Base-by-base conservation (phyloP, 1,140 invertebrate genomes). In the Pantala flavescens region DNA sequence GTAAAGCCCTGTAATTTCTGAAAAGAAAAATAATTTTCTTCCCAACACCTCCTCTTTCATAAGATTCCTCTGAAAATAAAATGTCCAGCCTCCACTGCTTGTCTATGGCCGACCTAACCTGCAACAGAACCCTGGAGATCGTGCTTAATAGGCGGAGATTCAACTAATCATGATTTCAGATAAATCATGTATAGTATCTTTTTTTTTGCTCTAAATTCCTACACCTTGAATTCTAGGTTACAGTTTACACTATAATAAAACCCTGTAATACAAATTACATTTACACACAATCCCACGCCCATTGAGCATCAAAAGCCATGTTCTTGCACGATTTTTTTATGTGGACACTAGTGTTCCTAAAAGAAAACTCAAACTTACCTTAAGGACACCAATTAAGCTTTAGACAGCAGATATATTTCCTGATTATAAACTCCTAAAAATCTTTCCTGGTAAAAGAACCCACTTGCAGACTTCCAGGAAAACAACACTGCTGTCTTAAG, bases 61-160 rank as follows among this genome's bases (percentile, higher is more conserved):
- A 36, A 28, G 42, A 23, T 72, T 72, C 24, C 42, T 42, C 71
- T 72, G 71, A 72, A 72, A 72, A 14, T 24, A 72, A 72, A 72
- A 24, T 11, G 71, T 72, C 23, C 71, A 28, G 71, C 71, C 71
- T 36, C 71, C 24, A 42, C 71, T 24, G 71, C 71, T 24, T 24
- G 71, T 42, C 71, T 72, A 72, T 71, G 71, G 71, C 23, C 24
- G 71, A 72, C 71, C 71, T 72, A 72, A 72, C 71, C 71, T 72
- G 71, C 71, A 72, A 72, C n/a, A 72, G 43, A 71, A 75, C 63
- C 43, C 74, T 75, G 74, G 71, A 75, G 70, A 71, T 75, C 36
- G 42, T 71, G 63, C 71, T 43, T 24, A 71, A 71, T 24, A 43
- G 74, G 73, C 49, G n/a, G 43, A 49, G 70, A 74, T 21, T 36